These are phyloP conservation scores for Bubo blakistoni DNA, from an alignment of 2,113 vertebrate genomes.

Conservation along the genomic window DNA sequence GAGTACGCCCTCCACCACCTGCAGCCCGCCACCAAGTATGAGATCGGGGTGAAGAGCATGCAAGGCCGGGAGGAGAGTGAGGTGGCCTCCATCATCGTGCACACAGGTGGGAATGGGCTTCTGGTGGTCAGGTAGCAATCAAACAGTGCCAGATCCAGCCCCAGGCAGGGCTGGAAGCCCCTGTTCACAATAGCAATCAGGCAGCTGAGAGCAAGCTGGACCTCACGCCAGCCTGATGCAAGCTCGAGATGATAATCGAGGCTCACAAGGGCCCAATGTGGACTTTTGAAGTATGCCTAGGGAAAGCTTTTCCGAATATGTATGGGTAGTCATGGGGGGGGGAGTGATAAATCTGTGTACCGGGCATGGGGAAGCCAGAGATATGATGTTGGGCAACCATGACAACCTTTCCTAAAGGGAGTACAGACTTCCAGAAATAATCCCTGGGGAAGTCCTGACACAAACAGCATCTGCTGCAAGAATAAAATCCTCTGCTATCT, in stretches of 20 bases:
- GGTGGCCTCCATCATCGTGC: constrained; percentile 75
- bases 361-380: neutral
- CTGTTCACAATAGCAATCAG: neutral
- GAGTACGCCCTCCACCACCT: constrained; percentile 83
- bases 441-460: neutral
- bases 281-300: neutral
- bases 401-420: neutral
- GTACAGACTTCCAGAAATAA: constrained; percentile 17
- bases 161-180: neutral
- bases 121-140: neutral
- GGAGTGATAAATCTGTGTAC: neutral
- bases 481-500: neutral
- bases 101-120: constrained; percentile 81
- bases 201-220: neutral
- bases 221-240: neutral
- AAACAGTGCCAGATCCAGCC: neutral
- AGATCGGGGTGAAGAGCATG: constrained; percentile 86
- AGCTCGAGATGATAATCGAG: neutral
- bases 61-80: constrained; percentile 88
- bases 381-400: neutral
- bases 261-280: neutral
- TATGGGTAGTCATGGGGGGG: neutral
- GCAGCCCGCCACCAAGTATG: constrained; percentile 88
- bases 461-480: neutral
- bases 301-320: neutral